Conservation (phyloP, 2,888 invertebrate species). For the Drosophila melanosoma region DNA sequence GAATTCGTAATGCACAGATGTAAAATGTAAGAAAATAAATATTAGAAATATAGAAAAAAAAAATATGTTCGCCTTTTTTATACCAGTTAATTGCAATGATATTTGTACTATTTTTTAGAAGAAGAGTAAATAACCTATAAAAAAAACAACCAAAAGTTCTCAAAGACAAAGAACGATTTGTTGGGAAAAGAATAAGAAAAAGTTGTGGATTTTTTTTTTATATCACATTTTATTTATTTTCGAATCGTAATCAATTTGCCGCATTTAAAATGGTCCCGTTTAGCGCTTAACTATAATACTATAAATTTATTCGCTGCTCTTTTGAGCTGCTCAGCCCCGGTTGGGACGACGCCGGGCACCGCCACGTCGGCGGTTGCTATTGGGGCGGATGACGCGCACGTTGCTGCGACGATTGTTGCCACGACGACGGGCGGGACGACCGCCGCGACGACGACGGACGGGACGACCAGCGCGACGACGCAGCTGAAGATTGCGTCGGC, state of each 20-base stretch:
- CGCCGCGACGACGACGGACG: constrained; percentile 50
- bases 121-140: not conserved
- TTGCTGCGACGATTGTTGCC: constrained; percentile 56
- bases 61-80: not conserved
- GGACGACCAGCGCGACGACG: constrained; percentile 53
- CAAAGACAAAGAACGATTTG: not conserved
- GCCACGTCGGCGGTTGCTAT: constrained; percentile 55
- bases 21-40: not conserved
- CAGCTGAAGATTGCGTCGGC: constrained; percentile 63
- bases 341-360: constrained; percentile 54
- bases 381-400: constrained; percentile 56
- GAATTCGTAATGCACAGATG: not conserved
- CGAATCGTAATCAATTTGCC: constrained; percentile 51
- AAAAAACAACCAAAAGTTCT: not conserved
- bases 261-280: constrained; percentile 30
- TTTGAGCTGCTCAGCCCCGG: constrained; percentile 46
- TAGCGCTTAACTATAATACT: constrained; percentile 78
- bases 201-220: constrained; percentile 34
- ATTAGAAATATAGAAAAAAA: not conserved
- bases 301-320: constrained; percentile 18
- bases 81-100: not conserved
- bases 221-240: constrained; percentile 66
- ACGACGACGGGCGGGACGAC: constrained; percentile 36
- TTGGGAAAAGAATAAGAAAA: not conserved
- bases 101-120: not conserved